Evolutionary conservation across 2,797 vertebrate genomes (phyloP), one percentile per base, ranked within the genome.

Genomic region (Myiotriccus ornatus): DNA sequence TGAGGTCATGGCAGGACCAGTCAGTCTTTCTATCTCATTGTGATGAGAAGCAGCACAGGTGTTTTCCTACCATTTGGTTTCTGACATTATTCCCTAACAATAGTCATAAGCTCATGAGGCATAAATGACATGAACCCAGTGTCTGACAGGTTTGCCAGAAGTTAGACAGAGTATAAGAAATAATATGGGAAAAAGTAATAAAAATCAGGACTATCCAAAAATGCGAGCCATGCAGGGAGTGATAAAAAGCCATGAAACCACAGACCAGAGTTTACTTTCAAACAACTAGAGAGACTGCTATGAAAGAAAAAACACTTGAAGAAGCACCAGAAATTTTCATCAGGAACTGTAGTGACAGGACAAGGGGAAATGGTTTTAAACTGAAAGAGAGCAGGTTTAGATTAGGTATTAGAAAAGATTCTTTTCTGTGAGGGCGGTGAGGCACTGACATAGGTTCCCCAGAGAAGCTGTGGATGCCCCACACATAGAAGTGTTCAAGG

Each of bases 221-320:
- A 39, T 9, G 1, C 8, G 59, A 76, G 7, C 3, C 0, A 0
- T 24, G 8, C 5, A 34, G 47, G 13, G 22, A 71, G 43, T 34
- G 8, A 43, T 34, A 49, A 75, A 13, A 7, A 86, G 3, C 7
- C 8, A 30, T 35, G 12, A 93, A 86, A 34, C 3, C 7, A 52
- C 4, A 57, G n/a, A 57, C 2, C 7, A 74, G 34, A 76, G 23
- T 47, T 32, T 34, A 14, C 5, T 60, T 78, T 84, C 37, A 41
- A 62, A 43, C 1, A 39, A 4, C 8, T 46, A 27, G 10, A 65
- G 30, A 55, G 28, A 57, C 18, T 82, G 12, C 4, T 78, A 7
- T 37, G 35, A 84, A 89, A 78, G 7, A 50, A 78, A 39, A 47
- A 52, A 10, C 1, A 2, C 46, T 41, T 82, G 28, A 87, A 67